These are phyloP conservation scores for Nanger granti DNA, from an alignment of 2,113 vertebrate species.

Conservation along the genomic window DNA sequence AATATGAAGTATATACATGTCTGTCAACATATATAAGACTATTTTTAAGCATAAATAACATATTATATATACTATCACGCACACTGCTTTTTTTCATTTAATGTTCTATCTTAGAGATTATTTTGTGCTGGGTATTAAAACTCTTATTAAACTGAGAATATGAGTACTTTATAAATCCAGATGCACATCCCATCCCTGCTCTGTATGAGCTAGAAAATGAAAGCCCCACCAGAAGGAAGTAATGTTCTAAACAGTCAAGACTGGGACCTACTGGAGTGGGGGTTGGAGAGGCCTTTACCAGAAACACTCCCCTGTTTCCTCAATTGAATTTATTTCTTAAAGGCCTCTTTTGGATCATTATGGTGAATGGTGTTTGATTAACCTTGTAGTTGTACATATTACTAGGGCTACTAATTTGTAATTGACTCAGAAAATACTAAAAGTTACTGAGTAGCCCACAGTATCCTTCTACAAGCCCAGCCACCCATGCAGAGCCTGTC, in stretches of 20 bases:
- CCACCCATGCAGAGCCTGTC: neutral
- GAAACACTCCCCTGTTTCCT: neutral
- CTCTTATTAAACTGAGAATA: neutral
- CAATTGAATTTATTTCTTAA: neutral
- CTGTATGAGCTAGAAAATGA: neutral
- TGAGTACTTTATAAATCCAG: neutral
- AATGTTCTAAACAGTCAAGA: neutral
- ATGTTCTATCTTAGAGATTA: neutral
- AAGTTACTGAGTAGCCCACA: neutral
- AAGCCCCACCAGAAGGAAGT: neutral
- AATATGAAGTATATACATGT: neutral
- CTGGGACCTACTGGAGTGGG: neutral
- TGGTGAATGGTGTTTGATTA: neutral
- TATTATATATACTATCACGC: neutral
- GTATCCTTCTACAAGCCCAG: neutral
- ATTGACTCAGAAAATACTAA: neutral
- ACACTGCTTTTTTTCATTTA: neutral
- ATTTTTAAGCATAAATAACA: neutral
- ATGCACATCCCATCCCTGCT: neutral
- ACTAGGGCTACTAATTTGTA: neutral
- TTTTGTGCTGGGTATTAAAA: neutral
- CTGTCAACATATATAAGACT: neutral
- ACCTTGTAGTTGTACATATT: neutral
- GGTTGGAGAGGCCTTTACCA: accelerated
- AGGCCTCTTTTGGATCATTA: neutral